phyloP scores from a whole-genome alignment of 2,888 invertebrate species.

The Idaea dimidiata region DNA sequence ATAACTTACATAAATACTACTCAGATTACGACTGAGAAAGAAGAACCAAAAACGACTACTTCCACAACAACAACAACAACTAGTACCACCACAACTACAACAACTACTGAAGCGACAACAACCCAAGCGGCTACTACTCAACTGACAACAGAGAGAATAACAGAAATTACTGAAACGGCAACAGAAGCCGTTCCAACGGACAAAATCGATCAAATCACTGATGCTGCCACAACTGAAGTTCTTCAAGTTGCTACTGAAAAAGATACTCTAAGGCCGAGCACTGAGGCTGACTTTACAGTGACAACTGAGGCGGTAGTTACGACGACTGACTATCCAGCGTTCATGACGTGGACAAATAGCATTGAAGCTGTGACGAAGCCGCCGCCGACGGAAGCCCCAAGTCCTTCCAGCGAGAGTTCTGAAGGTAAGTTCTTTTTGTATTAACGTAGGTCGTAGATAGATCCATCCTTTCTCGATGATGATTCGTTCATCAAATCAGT shows the following conservation, averaged over 20 bases:
- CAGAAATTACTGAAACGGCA: constrained; percentile 37
- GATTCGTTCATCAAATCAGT: no score
- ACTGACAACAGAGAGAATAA: constrained; percentile 25
- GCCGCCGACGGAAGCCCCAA: not conserved
- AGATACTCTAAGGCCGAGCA: constrained; percentile 43
- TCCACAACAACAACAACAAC: constrained; percentile 37
- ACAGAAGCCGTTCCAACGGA: constrained; percentile 19
- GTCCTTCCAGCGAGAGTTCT: constrained; percentile 10
- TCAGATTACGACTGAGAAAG: constrained; percentile 32
- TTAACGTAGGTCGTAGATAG: no score
- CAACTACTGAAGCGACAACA: constrained; percentile 37
- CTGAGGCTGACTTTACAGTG: constrained; percentile 40
- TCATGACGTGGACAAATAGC: constrained; percentile 78
- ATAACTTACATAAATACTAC: constrained; percentile 69
- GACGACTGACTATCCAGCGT: constrained; percentile 53
- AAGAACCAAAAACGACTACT: constrained; percentile 36
- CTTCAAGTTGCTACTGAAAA: constrained; percentile 36
- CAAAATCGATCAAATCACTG: constrained; percentile 7
- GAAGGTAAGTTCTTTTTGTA: constrained; percentile 47
- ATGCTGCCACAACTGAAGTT: constrained; percentile 7
- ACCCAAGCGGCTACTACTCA: constrained; percentile 12
- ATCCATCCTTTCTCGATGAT: no score
- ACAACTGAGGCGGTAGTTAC: constrained; percentile 27
- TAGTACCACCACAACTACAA: constrained; percentile 37
- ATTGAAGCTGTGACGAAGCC: constrained; percentile 55